Base-by-base conservation (phyloP, 2,797 vertebrate genomes). In the Chaunax sp. region DNA sequence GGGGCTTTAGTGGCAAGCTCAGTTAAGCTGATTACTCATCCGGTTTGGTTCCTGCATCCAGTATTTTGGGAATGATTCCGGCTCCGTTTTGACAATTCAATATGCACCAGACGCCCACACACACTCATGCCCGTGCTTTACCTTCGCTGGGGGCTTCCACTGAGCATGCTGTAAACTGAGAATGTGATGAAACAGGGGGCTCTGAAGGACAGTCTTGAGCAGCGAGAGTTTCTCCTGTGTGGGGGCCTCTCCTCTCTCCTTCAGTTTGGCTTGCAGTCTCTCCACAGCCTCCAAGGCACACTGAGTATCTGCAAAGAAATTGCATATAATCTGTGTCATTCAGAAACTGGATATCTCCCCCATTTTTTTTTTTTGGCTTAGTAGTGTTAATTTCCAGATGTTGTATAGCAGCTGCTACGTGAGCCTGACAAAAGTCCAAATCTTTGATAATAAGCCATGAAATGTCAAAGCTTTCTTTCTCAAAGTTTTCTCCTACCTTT, bases 181-280 rank as follows among this genome's bases (percentile, higher is more conserved):
- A 78, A 99, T 97, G 59, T 98, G 97, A 77, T 94, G 96, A 89
- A 99, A 98, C 57, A 98, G 94, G n/a, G 97, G 96, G 87, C 96
- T 99, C 90, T 97, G 96, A 57, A 99, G 91, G 54, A 98, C 95
- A 10, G 94, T 96, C 85, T 95, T 98, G 5, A 98, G 84, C 59
- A 98, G 90, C 68, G 81, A 94, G 59, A 99, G 89, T 47, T 95
- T 98, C 85, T 98, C 96, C 81, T 96, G 95, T 0, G 94, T 95
- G 23, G 93, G 94, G 60, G 85, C 30, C 54, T 98, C 96, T 45
- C 96, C 97, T 69, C 94, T 90, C 84, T 96, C 96, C 62, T 95
- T 95, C 65, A 98, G 90, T 81, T 95, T 97, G 76, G 90, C 90
- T 83, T 97, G 97, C 60, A 99, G 92, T 51, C 97, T 94, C 73